phyloP scores from a whole-genome alignment of 2,113 vertebrate species.

The Macaca nemestrina region DNA sequence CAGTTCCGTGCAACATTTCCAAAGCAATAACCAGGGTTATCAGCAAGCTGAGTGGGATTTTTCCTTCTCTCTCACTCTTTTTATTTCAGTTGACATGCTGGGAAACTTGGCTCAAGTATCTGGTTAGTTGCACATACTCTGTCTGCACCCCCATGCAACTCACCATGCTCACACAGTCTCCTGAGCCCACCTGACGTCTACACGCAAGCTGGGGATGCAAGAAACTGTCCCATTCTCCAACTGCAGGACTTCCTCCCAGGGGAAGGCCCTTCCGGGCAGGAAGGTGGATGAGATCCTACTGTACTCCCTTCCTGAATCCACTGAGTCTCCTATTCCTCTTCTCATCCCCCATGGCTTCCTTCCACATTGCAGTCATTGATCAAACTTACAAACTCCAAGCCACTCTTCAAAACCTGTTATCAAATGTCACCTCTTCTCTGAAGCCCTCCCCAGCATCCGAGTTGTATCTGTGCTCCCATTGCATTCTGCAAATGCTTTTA shows the following conservation, averaged over 20 bases:
- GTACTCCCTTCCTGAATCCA: neutral
- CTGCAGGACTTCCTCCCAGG: fast-evolving
- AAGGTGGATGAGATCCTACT: neutral
- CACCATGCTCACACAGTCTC: fast-evolving
- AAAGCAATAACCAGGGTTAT: conserved; percentile 66
- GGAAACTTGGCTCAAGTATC: conserved; percentile 67
- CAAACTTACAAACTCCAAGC: neutral
- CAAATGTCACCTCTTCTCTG: neutral
- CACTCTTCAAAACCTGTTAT: neutral
- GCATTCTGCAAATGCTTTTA: neutral
- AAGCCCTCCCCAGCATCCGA: neutral
- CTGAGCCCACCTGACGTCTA: neutral
- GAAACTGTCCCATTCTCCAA: neutral
- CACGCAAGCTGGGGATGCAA: neutral
- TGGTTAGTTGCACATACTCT: neutral
- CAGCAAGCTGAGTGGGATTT: conserved; percentile 59
- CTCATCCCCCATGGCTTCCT: neutral
- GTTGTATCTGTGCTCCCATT: neutral
- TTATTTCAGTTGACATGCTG: neutral
- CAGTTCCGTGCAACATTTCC: conserved; percentile 72
- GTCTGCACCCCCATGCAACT: neutral
- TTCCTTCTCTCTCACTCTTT: neutral
- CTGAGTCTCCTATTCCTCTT: neutral
- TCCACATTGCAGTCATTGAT: fast-evolving
- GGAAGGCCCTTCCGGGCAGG: neutral